phyloP scores from a whole-genome alignment of 2,113 vertebrate genomes.

The Erpornis zantholeuca region DNA sequence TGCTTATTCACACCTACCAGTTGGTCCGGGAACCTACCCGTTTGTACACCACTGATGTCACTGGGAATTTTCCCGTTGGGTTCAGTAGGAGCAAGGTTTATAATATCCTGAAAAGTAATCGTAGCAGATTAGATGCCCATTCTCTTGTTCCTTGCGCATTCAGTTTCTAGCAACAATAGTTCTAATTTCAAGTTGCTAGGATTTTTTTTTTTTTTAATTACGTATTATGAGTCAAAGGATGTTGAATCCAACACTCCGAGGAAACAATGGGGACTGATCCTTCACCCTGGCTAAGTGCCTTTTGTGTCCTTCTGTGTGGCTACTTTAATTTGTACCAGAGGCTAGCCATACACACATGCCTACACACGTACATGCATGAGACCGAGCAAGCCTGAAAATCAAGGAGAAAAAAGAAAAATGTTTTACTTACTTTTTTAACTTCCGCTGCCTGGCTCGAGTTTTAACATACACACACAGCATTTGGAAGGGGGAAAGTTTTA shows the following conservation, averaged over 20 bases:
- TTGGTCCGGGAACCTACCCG: background rate
- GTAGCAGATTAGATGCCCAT: background rate
- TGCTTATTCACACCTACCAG: background rate
- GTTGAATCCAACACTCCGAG: background rate
- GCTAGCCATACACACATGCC: background rate
- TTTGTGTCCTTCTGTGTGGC: conserved; percentile 52
- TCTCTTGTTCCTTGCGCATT: background rate
- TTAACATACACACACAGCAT: background rate
- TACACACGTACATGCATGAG: background rate
- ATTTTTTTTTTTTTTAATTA: background rate
- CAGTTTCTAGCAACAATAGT: conserved; percentile 19
- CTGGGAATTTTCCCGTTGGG: conserved; percentile 11
- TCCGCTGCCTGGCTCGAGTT: background rate
- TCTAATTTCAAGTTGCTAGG: background rate
- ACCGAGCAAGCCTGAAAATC: background rate
- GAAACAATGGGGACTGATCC: conserved; percentile 52
- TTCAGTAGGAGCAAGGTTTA: background rate
- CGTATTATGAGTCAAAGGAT: conserved; percentile 50
- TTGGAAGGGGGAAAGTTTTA: background rate
- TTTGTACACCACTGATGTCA: background rate
- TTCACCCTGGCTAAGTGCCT: conserved; percentile 31
- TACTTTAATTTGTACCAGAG: conserved; percentile 62
- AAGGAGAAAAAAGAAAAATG: background rate
- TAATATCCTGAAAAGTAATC: conserved; percentile 35
- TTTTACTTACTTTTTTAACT: background rate